Conservation (phyloP, 2,113 vertebrate species). For the Sphaerodactylus townsendi region DNA sequence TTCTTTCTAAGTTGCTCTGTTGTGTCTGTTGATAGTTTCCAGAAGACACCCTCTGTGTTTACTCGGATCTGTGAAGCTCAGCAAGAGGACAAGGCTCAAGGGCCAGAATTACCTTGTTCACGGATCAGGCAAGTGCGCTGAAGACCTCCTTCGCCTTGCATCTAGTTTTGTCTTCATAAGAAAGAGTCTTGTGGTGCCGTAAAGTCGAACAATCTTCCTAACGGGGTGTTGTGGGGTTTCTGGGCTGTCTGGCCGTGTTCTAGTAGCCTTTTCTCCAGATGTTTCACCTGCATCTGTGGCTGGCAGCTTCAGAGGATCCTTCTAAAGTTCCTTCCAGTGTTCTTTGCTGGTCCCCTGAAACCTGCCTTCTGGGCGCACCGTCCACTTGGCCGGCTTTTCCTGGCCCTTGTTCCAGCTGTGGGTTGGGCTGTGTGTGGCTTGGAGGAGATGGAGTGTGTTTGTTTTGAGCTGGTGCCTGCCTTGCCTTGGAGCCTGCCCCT, state of each 20-base stretch:
- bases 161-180: conserved; percentile 31
- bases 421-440: neutral
- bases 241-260: too few relatives aligned
- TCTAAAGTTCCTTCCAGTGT: too few relatives aligned
- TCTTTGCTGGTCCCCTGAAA: neutral
- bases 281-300: too few relatives aligned
- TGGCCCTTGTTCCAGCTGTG: neutral
- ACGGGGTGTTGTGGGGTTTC: too few relatives aligned
- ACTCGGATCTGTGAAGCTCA: conserved; percentile 84
- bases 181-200: conserved; percentile 14
- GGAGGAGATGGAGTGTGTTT: neutral
- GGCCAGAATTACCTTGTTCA: conserved; percentile 56
- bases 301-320: too few relatives aligned
- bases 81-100: conserved; percentile 72
- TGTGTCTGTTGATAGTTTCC: conserved; percentile 64
- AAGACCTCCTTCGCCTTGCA: conserved; percentile 38
- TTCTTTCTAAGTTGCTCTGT: conserved; percentile 46
- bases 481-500: neutral
- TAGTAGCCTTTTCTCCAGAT: too few relatives aligned
- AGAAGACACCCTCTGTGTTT: conserved; percentile 82
- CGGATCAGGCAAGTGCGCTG: conserved; percentile 75
- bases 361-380: neutral
- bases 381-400: neutral
- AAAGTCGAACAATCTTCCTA: too few relatives aligned
- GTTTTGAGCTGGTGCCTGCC: neutral